Conservation (phyloP, 2,113 vertebrate species). For the Seriola dumerili region DNA sequence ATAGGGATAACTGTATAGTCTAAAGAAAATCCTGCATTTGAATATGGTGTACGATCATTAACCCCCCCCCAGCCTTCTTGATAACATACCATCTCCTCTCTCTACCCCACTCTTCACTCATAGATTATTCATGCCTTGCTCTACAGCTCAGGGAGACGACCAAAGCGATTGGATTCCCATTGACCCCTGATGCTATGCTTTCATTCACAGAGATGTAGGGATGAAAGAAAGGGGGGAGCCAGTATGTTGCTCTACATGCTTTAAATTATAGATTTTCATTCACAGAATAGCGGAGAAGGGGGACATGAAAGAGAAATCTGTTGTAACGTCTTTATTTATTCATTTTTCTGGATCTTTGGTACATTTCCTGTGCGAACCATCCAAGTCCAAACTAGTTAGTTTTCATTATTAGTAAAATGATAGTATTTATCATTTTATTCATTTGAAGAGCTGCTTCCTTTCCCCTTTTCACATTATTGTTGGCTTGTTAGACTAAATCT, state of each 20-base stretch:
- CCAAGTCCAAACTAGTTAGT: background rate
- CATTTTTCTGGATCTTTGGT: background rate
- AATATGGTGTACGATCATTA: background rate
- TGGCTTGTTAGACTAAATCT: background rate
- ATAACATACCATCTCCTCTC: background rate
- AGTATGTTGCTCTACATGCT: constrained; percentile 22
- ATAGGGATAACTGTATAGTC: background rate
- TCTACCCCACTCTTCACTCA: constrained; percentile 3
- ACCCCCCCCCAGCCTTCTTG: background rate
- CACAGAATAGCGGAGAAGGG: constrained; percentile 29
- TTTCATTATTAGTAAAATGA: background rate
- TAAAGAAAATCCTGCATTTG: background rate
- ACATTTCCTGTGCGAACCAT: constrained; percentile 1
- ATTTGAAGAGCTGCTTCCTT: background rate
- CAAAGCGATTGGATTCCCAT: constrained; percentile 51
- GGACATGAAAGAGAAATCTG: background rate
- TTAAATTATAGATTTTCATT: constrained; percentile 70
- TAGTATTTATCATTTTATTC: background rate
- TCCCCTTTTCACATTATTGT: background rate
- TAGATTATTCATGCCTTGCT: constrained; percentile 63
- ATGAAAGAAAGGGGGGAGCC: constrained; percentile 26
- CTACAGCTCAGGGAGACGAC: constrained; percentile 16
- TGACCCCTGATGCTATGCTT: constrained; percentile 44
- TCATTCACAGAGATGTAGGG: constrained; percentile 58
- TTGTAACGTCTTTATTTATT: constrained; percentile 4